Percentiles rank a stretch among this genome's conserved stretches.
These are phyloP conservation scores for Steinernema khuongi DNA, from an alignment of 1,140 invertebrate species.

Conservation along the genomic window DNA sequence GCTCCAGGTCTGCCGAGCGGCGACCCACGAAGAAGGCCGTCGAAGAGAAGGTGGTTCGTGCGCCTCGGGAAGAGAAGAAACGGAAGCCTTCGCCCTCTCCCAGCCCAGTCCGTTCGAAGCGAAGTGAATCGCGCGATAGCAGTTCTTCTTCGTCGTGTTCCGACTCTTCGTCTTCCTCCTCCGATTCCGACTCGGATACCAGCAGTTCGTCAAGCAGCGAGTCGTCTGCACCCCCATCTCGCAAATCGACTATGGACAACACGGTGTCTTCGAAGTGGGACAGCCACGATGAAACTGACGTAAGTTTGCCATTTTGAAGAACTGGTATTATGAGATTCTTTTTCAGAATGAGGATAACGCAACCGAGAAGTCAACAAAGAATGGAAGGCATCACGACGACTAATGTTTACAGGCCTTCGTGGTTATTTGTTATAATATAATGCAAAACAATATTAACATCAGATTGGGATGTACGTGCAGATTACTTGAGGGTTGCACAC, in stretches of 20 bases:
- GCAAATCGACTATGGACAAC: too few species aligned
- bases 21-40: neutral
- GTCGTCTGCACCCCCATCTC: neutral
- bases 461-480: too few species aligned
- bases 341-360: too few species aligned
- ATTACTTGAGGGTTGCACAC: too few species aligned
- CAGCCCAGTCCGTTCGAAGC: neutral
- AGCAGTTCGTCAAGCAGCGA: neutral
- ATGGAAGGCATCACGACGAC: neutral
- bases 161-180: neutral
- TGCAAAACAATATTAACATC: too few species aligned
- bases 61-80: neutral
- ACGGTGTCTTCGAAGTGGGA: neutral
- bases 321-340: too few species aligned
- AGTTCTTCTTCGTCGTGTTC: neutral
- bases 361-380: too few species aligned
- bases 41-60: neutral
- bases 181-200: neutral
- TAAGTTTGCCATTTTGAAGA: too few species aligned
- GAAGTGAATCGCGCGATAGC: neutral
- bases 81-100: neutral
- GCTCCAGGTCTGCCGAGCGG: neutral
- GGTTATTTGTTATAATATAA: too few species aligned
- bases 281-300: too few species aligned
- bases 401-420: too few species aligned